Evolutionary conservation across 2,888 invertebrate species (phyloP).

Genomic region (Pollenia angustigena): DNA sequence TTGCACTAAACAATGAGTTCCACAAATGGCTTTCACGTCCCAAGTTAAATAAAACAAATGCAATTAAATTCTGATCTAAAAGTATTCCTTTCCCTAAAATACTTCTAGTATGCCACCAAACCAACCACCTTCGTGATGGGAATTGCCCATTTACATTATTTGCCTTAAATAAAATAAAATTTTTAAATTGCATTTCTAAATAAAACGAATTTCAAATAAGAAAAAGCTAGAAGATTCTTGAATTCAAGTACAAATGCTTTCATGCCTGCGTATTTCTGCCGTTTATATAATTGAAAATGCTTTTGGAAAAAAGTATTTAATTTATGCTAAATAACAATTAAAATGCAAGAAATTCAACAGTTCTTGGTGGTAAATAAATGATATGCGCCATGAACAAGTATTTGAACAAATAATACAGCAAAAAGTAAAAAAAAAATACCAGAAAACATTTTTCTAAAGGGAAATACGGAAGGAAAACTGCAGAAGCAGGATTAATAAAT

Average conservation of each 20-base stretch:
- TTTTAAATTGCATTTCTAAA: slow-evolving; percentile 26
- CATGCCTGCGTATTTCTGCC: slow-evolving; percentile 14
- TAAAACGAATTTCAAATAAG: background rate
- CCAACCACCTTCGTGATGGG: no score
- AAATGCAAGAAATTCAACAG: slow-evolving; percentile 71
- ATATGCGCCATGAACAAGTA: slow-evolving; percentile 56
- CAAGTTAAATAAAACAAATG: no score
- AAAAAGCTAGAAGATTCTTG: slow-evolving; percentile 1
- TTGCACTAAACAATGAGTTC: no score
- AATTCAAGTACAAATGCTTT: slow-evolving; percentile 13
- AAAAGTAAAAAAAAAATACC: slow-evolving; percentile 10
- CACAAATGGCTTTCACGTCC: no score
- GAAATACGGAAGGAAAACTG: slow-evolving; percentile 61
- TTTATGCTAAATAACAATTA: slow-evolving; percentile 73
- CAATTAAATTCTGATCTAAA: no score
- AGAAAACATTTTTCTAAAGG: slow-evolving; percentile 41
- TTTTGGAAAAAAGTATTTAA: slow-evolving; percentile 55
- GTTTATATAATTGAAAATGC: slow-evolving; percentile 38
- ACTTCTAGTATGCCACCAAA: no score
- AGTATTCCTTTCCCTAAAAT: no score
- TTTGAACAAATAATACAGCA: slow-evolving; percentile 32
- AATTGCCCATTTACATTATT: no score
- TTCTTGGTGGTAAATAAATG: slow-evolving; percentile 70
- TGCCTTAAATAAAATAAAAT: background rate
- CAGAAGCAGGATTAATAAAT: slow-evolving; percentile 53